These are phyloP conservation scores for Cebidichthys violaceus DNA, from an alignment of 2,113 vertebrate species.

Conservation along the genomic window DNA sequence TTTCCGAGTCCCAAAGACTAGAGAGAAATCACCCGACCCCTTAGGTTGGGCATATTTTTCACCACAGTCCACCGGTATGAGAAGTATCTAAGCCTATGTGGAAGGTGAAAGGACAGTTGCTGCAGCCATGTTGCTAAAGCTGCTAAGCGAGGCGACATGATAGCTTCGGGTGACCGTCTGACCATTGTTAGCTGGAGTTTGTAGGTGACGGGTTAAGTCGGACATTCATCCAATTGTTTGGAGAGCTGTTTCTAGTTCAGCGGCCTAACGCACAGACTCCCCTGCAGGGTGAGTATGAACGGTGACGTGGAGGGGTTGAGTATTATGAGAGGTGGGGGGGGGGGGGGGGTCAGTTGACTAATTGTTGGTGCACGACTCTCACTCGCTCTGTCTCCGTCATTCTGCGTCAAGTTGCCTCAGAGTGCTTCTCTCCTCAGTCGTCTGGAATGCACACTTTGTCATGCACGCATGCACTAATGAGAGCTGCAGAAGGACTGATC, in stretches of 20 bases:
- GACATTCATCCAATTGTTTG: conserved; percentile 40
- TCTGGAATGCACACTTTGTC: conserved; percentile 57
- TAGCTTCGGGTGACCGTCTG: neutral
- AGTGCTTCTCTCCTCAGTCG: conserved; percentile 48
- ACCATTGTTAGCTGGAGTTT: conserved; percentile 4
- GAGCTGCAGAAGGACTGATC: neutral
- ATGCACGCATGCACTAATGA: conserved; percentile 56
- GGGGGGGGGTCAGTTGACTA: conserved; percentile 43
- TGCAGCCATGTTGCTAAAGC: neutral
- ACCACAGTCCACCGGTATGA: neutral
- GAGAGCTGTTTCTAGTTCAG: conserved; percentile 65
- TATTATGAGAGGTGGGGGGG: conserved; percentile 10
- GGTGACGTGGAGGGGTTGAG: neutral
- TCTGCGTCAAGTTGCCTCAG: conserved; percentile 43
- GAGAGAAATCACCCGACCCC: neutral
- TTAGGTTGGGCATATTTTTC: neutral
- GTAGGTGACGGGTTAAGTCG: conserved; percentile 31
- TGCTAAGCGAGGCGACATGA: neutral
- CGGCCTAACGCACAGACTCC: conserved; percentile 36
- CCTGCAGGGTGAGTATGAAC: conserved; percentile 36
- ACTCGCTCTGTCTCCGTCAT: conserved; percentile 48
- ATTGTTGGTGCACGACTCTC: conserved; percentile 62
- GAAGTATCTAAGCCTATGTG: neutral
- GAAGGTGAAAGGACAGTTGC: neutral
- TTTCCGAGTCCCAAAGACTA: neutral